A percentile compares a stretch with the other conserved stretches of the same genome.
phyloP scores from a whole-genome alignment of 1,140 invertebrate genomes.

The Pseudachorutes palmiensis region DNA sequence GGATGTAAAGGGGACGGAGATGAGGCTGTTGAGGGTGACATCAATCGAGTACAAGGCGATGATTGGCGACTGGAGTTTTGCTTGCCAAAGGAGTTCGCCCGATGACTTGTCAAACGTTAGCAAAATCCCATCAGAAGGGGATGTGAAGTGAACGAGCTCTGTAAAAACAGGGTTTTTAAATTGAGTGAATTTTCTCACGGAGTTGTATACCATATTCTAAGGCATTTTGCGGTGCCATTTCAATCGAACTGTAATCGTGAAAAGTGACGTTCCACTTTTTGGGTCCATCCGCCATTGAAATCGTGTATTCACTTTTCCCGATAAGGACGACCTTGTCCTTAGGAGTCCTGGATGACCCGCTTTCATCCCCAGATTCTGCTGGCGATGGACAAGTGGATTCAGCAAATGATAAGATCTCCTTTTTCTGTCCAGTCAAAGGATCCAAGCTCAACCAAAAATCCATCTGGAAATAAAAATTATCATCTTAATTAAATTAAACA shows the following conservation, averaged over 20 bases:
- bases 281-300: conserved; percentile 84
- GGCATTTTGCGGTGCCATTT: conserved; percentile 61
- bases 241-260: conserved; percentile 71
- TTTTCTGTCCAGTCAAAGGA: conserved; percentile 33
- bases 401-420: conserved; percentile 18
- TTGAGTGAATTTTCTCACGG: neutral
- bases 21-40: conserved; percentile 52
- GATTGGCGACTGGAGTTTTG: conserved; percentile 74
- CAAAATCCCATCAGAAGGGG: conserved; percentile 75
- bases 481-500: no score
- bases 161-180: conserved; percentile 13
- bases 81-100: conserved; percentile 68
- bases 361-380: conserved; percentile 13
- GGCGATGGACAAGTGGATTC: conserved; percentile 34
- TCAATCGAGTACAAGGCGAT: conserved; percentile 80
- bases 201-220: conserved; percentile 67
- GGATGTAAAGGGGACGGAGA: conserved; percentile 80
- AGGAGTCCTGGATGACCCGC: no score
- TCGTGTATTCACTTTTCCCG: conserved; percentile 66
- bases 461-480: conserved; percentile 28
- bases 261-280: conserved; percentile 94
- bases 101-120: conserved; percentile 65
- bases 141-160: conserved; percentile 81
- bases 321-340: conserved; percentile 25
- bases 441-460: conserved; percentile 33